Base-by-base conservation (phyloP, 2,888 invertebrate genomes). In the Mythimna impura region DNA sequence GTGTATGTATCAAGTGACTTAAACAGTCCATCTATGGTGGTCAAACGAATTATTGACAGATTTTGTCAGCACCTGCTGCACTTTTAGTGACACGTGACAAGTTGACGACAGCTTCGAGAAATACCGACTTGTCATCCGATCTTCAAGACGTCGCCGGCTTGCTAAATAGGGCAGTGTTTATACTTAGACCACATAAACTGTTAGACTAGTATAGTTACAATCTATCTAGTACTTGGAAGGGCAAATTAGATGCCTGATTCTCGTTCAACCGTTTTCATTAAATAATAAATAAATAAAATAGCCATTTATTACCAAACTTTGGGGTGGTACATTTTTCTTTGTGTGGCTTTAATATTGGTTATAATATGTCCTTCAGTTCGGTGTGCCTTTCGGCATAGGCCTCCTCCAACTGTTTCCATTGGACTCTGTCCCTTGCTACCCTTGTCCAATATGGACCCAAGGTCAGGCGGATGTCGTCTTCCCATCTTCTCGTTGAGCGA, bases 31-130 rank as follows among this genome's bases (percentile, higher is more conserved):
- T 12, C 57, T 40, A 55, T 25, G 54, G 50, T 47, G 43, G 25
- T 25, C 47, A 80, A 20, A 30, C 12, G 30, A 61, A n/a, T 40
- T 30, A 52, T 30, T 57, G 68, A 61, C 55, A n/a, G 34, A 34
- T 47, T 54, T 25, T 43, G 50, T 63, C 62, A 54, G 30, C 81
- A 80, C 62, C 52, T 67, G 81, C 70, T 47, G 63, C 61, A 57
- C 64, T 8, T 47, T 43, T 54, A 54, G 52, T 30, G 47, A 62
- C 64, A 57, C 10, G 70, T 65, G 64, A 79, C 66, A 62, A 50
- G 76, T 76, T 58, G 81, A 34, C 57, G 81, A 76, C 77, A 66
- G 64, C 66, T 62, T 58, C 64, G 71, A 62, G 66, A 71, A 71
- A 71, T 71, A n/a, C 30, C 60, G 34, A 58, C 67, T 68, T 58